Conservation (phyloP, 1,140 invertebrate genomes). For the Centruroides vittatus region DNA sequence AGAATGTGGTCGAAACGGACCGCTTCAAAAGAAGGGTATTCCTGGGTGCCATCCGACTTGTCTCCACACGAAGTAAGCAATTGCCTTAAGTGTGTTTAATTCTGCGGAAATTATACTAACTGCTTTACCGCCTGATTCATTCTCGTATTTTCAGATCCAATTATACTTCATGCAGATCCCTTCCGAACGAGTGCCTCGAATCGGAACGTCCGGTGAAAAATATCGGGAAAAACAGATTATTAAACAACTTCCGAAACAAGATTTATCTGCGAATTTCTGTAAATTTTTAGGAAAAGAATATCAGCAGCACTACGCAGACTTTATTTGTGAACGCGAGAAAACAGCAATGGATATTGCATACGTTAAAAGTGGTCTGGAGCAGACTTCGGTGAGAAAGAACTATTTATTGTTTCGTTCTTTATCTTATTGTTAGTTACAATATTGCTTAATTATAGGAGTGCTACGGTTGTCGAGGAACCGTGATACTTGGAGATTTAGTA, state of each 20-base stretch:
- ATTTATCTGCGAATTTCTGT: slow-evolving; percentile 75
- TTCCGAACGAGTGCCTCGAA: slow-evolving; percentile 54
- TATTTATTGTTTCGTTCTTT: too few relatives aligned
- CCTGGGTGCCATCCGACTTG: slow-evolving; percentile 69
- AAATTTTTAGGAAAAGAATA: slow-evolving; percentile 61
- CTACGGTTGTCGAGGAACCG: slow-evolving; percentile 42
- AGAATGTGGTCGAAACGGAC: slow-evolving; percentile 17
- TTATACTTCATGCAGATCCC: slow-evolving; percentile 61
- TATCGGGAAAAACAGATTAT: slow-evolving; percentile 67
- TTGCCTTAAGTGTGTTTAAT: too few relatives aligned
- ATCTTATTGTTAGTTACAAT: too few relatives aligned
- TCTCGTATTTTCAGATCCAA: slow-evolving; percentile 33
- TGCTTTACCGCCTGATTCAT: too few relatives aligned
- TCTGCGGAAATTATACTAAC: too few relatives aligned
- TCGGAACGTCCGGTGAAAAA: slow-evolving; percentile 60
- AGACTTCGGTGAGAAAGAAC: slow-evolving; percentile 27
- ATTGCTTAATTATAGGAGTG: slow-evolving; percentile 36
- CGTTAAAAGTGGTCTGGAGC: slow-evolving; percentile 39
- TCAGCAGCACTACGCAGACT: slow-evolving; percentile 66
- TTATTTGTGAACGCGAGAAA: slow-evolving; percentile 80
- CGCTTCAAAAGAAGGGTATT: slow-evolving; percentile 40
- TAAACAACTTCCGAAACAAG: slow-evolving; percentile 83
- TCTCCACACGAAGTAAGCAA: slow-evolving; percentile 39
- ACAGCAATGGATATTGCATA: slow-evolving; percentile 86
- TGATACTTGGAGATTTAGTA: slow-evolving; percentile 47